Conservation (phyloP, 2,113 vertebrate species). For the Rhizomys pruinosus region DNA sequence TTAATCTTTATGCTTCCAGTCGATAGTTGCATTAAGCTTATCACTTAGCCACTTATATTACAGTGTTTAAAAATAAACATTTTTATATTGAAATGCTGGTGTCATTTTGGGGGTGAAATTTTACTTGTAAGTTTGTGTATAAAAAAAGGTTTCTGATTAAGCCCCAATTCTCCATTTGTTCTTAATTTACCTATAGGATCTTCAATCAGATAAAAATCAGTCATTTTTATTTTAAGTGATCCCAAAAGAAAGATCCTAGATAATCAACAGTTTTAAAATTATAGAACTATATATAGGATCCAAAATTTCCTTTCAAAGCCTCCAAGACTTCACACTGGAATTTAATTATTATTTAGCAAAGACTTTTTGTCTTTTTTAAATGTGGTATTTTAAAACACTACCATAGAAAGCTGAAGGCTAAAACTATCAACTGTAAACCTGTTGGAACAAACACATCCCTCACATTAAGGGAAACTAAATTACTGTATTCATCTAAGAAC, state of each 20-base stretch:
- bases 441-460: constrained; percentile 50
- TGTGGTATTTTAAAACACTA: constrained; percentile 57
- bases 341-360: constrained; percentile 64
- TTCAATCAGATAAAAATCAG: constrained; percentile 7
- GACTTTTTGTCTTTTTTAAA: constrained; percentile 49
- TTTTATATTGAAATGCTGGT: constrained; percentile 21
- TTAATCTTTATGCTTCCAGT: neutral
- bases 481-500: constrained; percentile 40
- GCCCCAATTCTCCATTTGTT: neutral
- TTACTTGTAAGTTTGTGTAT: neutral
- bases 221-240: constrained; percentile 28
- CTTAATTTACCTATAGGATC: constrained; percentile 29
- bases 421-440: constrained; percentile 48
- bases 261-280: neutral
- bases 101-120: neutral
- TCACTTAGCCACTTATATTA: neutral
- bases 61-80: neutral
- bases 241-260: constrained; percentile 14
- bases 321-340: neutral
- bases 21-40: neutral
- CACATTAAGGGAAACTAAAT: constrained; percentile 62
- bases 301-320: constrained; percentile 37
- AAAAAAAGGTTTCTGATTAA: constrained; percentile 7
- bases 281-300: constrained; percentile 10
- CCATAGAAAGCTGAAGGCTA: constrained; percentile 6